Base-by-base conservation (phyloP, 2,113 vertebrate genomes). In the Tragelaphus scriptus region DNA sequence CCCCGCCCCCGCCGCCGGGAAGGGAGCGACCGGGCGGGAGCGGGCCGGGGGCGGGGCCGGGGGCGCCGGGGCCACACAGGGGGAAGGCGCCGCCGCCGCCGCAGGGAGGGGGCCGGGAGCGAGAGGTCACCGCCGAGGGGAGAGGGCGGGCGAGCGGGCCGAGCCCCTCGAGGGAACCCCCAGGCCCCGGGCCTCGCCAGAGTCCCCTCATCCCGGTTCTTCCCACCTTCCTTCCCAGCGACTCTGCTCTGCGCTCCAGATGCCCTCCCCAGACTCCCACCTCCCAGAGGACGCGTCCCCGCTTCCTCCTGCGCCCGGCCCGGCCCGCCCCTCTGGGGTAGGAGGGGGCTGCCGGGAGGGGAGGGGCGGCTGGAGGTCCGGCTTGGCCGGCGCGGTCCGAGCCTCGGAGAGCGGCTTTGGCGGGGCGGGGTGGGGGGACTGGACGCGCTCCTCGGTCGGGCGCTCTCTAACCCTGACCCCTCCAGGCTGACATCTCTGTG, bases 31-130 rank as follows among this genome's bases (percentile, higher is more conserved):
- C 90, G 25, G 90, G 96, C 75, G 95, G 96, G 97, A 95, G 96
- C 85, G 94, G 95, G 82, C 75, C 85, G 97, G 93, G 95, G 98
- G 98, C 94, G 97, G 98, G 98, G 97, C 94, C 80, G 92, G 98
- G 98, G 98, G 94, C 94, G 92, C 96, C 88, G 95, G 79, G 98
- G 97, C 98, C 97, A 98, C 98, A 98, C 96, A 97, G 25, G 94
- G 98, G 97, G 97, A 97, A 97, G 97, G 95, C 94, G 89, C 87
- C 32, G 58, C 90, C 85, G 40, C 65, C 91, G 84, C 85, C 13
- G 36, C 58, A n/a, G 71, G 89, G 92, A 90, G 86, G 95, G 95
- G 93, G 36, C 25, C 97, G 19, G 56, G 92, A 93, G 87, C 90
- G 23, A 79, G 94, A 88, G 97, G 98, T 97, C 97, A 90, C 79